Conservation (phyloP, 1,140 invertebrate genomes). For the Reticulitermes speratus region DNA sequence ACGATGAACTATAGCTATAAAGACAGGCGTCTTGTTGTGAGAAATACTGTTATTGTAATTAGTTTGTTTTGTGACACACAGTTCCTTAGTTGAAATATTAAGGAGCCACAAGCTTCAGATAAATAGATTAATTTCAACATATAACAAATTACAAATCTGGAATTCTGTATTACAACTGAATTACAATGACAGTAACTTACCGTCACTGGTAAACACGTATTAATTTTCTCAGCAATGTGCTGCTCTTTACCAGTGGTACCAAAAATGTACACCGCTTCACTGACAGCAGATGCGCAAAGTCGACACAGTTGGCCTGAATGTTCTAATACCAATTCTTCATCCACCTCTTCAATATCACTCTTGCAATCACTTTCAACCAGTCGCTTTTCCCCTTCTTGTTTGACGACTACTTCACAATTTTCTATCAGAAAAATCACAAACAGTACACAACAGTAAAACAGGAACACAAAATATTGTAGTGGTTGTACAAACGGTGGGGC, state of each 20-base stretch:
- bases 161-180: no score
- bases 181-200: background rate
- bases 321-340: conserved; percentile 4
- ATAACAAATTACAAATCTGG: background rate
- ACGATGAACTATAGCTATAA: background rate
- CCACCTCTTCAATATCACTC: background rate
- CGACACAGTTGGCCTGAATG: conserved; percentile 20
- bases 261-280: conserved; percentile 26
- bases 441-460: background rate
- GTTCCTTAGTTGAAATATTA: background rate
- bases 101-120: background rate
- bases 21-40: no score
- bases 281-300: conserved; percentile 20
- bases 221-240: conserved; percentile 30
- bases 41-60: background rate
- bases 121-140: background rate
- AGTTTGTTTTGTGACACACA: background rate
- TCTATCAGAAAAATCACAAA: background rate
- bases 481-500: background rate
- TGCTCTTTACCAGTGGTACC: conserved; percentile 21
- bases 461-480: background rate
- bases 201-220: conserved; percentile 28
- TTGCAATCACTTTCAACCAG: background rate
- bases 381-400: background rate
- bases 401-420: background rate